Evolutionary conservation across 2,797 vertebrate species (phyloP).

Genomic region (Sarcoramphus papa): DNA sequence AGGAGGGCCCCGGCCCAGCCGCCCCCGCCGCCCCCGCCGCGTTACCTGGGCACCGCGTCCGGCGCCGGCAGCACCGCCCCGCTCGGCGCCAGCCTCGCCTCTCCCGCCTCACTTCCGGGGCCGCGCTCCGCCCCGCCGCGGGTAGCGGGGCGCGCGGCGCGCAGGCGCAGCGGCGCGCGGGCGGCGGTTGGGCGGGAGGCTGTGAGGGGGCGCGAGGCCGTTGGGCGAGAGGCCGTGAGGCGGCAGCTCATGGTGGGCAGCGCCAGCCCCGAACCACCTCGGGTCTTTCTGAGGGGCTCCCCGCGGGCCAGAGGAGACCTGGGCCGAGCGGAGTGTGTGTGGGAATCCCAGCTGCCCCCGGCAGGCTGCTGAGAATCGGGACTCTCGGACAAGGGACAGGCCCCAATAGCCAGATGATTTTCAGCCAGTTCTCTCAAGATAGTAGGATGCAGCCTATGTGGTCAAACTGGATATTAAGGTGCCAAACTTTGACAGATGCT

Average conservation of each 20-base stretch:
- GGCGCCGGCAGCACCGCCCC: background rate
- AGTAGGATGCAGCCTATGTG: rapidly evolving
- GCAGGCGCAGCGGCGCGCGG: background rate
- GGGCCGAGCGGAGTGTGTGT: background rate
- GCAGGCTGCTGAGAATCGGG: too few relatives aligned
- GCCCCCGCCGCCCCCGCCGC: background rate
- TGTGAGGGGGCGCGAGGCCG: background rate
- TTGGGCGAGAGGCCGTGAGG: background rate
- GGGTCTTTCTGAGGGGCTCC: rapidly evolving
- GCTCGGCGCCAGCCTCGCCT: background rate
- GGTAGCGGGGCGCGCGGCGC: background rate
- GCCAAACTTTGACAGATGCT: background rate
- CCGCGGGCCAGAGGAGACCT: background rate
- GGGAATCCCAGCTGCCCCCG: background rate
- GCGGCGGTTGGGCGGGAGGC: too few relatives aligned
- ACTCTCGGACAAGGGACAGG: too few relatives aligned
- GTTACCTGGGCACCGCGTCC: background rate
- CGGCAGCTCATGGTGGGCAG: rapidly evolving
- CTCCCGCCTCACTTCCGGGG: background rate
- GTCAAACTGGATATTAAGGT: background rate
- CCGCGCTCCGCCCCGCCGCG: background rate
- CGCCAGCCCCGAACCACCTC: rapidly evolving
- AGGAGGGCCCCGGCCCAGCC: background rate
- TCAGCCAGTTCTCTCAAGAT: background rate
- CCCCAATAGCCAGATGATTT: background rate